phyloP scores from a whole-genome alignment of 2,113 vertebrate genomes.

The Scomber colias region DNA sequence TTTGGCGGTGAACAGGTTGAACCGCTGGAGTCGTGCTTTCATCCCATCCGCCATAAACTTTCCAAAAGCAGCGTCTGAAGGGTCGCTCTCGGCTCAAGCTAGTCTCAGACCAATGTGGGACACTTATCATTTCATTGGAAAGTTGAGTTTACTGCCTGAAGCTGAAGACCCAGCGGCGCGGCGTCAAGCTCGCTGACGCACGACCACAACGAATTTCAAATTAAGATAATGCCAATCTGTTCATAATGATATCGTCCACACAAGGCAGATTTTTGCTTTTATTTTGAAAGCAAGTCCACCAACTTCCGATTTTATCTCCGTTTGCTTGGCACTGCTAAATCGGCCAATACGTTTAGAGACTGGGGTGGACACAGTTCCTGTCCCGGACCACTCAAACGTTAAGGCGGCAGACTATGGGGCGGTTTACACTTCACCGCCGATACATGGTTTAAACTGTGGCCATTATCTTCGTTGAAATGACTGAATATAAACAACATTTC shows the following conservation, averaged over 20 bases:
- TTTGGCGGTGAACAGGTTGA: conserved; percentile 76
- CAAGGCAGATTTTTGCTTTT: not conserved
- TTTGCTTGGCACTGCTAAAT: not conserved
- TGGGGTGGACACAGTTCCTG: conserved; percentile 58
- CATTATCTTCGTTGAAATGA: conserved; percentile 1
- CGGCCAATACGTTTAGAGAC: conserved; percentile 39
- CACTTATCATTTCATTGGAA: conserved; percentile 62
- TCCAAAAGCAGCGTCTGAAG: not conserved
- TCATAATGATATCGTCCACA: rapidly evolving
- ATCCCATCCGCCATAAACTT: conserved; percentile 82
- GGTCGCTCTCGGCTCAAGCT: not conserved
- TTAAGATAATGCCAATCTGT: not conserved
- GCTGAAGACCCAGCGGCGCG: conserved; percentile 10
- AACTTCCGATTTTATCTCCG: not conserved
- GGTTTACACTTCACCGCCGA: not conserved
- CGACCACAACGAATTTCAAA: not conserved
- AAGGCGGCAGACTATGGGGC: conserved; percentile 50
- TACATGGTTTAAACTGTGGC: not conserved
- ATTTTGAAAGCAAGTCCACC: conserved; percentile 34
- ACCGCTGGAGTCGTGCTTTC: conserved; percentile 79
- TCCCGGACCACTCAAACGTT: conserved; percentile 63
- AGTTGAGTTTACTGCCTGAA: conserved; percentile 55
- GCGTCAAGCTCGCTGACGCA: not conserved
- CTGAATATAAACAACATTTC: conserved; percentile 38
- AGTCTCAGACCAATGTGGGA: conserved; percentile 9